A percentile compares a stretch with the other conserved stretches of the same genome.
Evolutionary conservation across 2,797 vertebrate species (phyloP).

Genomic region (Molossus alvarezi): DNA sequence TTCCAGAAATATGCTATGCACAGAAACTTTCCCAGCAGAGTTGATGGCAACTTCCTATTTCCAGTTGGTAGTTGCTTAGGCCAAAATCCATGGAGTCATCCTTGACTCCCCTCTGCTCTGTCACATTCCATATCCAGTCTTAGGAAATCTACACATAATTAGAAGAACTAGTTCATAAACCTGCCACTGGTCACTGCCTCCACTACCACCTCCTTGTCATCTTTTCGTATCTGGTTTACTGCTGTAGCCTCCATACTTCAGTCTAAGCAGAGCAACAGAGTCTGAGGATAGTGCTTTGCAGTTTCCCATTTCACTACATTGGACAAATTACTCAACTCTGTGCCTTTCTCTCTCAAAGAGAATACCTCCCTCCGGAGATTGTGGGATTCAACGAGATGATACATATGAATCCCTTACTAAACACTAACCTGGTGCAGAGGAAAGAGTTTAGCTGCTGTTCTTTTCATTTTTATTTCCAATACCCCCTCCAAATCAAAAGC

Average conservation of each 20-base stretch:
- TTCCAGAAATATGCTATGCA: background rate
- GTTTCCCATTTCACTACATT: background rate
- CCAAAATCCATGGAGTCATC: background rate
- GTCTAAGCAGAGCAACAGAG: background rate
- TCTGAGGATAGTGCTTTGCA: background rate
- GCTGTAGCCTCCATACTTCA: background rate
- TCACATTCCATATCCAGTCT: background rate
- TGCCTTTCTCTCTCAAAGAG: slow-evolving; percentile 15
- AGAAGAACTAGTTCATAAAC: background rate
- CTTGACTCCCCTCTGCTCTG: background rate
- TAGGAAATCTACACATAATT: slow-evolving; percentile 8
- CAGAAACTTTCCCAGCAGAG: background rate
- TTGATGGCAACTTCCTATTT: background rate
- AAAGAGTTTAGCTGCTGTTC: background rate
- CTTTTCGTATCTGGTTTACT: background rate
- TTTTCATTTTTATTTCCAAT: background rate
- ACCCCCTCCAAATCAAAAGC: background rate
- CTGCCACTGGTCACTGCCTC: background rate
- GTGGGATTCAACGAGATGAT: background rate
- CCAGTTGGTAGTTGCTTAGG: background rate
- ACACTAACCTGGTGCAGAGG: background rate
- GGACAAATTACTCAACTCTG: background rate
- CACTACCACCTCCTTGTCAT: background rate
- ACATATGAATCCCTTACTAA: background rate
- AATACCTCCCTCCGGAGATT: background rate